phyloP scores from a whole-genome alignment of 2,888 invertebrate species.

The Eupithecia pulchellata region DNA sequence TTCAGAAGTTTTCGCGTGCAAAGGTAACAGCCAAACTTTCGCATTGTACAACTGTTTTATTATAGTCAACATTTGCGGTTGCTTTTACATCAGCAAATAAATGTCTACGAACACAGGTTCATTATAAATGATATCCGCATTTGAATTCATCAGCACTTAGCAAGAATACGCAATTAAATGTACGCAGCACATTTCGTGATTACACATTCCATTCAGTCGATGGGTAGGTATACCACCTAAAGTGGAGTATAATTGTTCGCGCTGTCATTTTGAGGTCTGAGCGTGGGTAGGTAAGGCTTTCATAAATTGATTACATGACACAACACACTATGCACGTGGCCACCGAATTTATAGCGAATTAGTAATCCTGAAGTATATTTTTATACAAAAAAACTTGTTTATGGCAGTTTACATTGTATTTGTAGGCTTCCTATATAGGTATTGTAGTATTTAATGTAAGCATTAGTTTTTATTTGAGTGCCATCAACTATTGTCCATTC shows the following conservation, averaged over 20 bases:
- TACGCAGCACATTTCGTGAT: neutral
- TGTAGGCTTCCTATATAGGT: too few relatives aligned
- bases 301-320: neutral
- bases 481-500: too few relatives aligned
- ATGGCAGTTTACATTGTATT: too few relatives aligned
- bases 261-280: neutral
- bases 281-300: neutral
- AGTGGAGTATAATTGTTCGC: neutral
- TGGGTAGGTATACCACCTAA: neutral
- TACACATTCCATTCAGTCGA: neutral
- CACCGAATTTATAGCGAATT: neutral
- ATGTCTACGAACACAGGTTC: neutral
- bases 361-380: too few relatives aligned
- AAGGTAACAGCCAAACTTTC: neutral
- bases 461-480: too few relatives aligned
- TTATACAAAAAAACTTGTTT: too few relatives aligned
- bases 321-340: neutral
- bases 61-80: neutral
- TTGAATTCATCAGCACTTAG: constrained; percentile 3
- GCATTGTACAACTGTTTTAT: neutral
- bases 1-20: neutral
- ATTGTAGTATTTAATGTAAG: too few relatives aligned
- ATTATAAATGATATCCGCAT: neutral
- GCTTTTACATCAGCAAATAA: neutral
- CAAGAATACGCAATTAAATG: neutral